Percentiles rank a stretch among this genome's conserved stretches.
Conservation (phyloP, 2,888 invertebrate species). For the Caenorhabditis sp. region DNA sequence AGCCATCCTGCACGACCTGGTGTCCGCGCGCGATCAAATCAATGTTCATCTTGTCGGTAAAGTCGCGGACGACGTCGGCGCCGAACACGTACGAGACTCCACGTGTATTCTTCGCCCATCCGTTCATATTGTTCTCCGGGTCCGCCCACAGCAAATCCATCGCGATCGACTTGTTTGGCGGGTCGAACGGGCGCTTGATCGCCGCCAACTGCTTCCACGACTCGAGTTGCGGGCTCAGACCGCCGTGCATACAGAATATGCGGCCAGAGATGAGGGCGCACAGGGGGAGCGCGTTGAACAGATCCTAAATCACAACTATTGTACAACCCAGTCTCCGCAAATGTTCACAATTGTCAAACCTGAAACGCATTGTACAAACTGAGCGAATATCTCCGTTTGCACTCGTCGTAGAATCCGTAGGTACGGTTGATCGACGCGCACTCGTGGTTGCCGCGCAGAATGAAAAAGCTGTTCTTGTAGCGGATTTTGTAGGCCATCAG, state of each 20-base stretch:
- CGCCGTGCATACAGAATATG: constrained; percentile 69
- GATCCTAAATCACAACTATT: constrained; percentile 29
- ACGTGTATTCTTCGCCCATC: constrained; percentile 60
- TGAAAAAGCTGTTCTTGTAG: constrained; percentile 64
- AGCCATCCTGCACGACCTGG: constrained; percentile 62
- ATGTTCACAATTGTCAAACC: constrained; percentile 38
- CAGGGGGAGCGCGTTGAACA: constrained; percentile 65
- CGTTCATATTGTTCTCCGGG: constrained; percentile 54
- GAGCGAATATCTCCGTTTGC: constrained; percentile 64
- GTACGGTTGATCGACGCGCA: constrained; percentile 66
- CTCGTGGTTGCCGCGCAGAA: constrained; percentile 71
- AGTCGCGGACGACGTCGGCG: constrained; percentile 57
- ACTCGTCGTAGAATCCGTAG: constrained; percentile 73
- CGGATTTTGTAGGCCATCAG: constrained; percentile 65
- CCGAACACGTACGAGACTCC: constrained; percentile 64
- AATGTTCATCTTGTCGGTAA: constrained; percentile 59
- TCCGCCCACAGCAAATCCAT: constrained; percentile 67
- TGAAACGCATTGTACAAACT: constrained; percentile 65
- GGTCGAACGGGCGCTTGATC: constrained; percentile 60
- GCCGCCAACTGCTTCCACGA: constrained; percentile 59
- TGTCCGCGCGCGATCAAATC: constrained; percentile 63
- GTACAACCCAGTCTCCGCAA: not conserved
- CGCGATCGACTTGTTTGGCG: constrained; percentile 47
- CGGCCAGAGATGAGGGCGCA: constrained; percentile 58
- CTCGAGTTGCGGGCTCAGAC: constrained; percentile 53